Conservation (phyloP, 2,888 invertebrate species). For the Perdita meconis region DNA sequence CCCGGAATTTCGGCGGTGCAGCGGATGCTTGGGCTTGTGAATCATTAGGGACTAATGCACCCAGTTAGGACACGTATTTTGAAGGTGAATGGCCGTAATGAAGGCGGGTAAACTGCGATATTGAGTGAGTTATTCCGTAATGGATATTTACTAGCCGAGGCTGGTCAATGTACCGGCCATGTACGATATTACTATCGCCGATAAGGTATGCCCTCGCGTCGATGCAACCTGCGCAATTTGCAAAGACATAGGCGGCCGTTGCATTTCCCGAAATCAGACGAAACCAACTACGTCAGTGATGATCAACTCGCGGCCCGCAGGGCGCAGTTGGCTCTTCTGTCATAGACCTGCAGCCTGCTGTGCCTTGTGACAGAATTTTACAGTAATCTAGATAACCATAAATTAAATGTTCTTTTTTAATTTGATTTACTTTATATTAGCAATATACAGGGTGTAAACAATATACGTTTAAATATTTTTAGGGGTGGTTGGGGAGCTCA, state of each 20-base stretch:
- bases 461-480: too few relatives aligned
- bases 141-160: conserved; percentile 70
- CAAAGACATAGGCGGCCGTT: conserved; percentile 15
- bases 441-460: too few relatives aligned
- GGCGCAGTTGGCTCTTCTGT: too few relatives aligned
- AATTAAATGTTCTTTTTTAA: too few relatives aligned
- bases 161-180: conserved; percentile 18
- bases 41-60: conserved; percentile 66
- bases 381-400: too few relatives aligned
- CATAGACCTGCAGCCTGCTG: too few relatives aligned
- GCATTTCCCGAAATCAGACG: not conserved
- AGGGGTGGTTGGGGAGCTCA: too few relatives aligned
- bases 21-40: conserved; percentile 26
- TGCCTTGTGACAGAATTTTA: too few relatives aligned
- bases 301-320: too few relatives aligned
- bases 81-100: conserved; percentile 32
- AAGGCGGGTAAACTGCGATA: conserved; percentile 73
- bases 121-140: conserved; percentile 75
- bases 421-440: too few relatives aligned
- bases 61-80: conserved; percentile 39
- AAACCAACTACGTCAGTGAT: not conserved
- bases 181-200: conserved; percentile 31
- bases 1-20: conserved; percentile 19
- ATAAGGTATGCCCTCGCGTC: conserved; percentile 21
- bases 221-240: not conserved